Evolutionary conservation across 2,888 invertebrate genomes (phyloP).

Genomic region (Coleophora deauratella): DNA sequence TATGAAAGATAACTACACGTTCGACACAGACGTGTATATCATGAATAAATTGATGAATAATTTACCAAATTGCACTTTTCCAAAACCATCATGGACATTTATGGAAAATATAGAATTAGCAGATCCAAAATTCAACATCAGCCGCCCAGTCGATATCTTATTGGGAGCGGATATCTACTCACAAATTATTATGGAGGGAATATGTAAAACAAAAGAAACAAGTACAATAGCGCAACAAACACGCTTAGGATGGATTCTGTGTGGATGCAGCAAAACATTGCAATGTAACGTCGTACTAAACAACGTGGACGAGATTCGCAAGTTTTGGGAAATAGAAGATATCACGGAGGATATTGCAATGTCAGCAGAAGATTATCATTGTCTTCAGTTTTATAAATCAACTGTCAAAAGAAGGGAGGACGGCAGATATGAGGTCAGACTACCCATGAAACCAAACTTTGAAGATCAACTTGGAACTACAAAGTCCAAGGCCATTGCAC

Average conservation of each 20-base stretch:
- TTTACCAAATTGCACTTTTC: neutral
- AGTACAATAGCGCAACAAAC: neutral
- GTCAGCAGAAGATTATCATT: neutral
- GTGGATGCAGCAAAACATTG: constrained; percentile 1
- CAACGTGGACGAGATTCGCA: neutral
- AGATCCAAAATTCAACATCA: neutral
- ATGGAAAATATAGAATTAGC: neutral
- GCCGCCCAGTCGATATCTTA: neutral
- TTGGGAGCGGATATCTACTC: constrained; percentile 1
- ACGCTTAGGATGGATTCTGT: constrained; percentile 1
- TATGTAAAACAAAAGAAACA: neutral
- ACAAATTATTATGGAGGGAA: neutral
- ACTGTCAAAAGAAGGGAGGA: neutral
- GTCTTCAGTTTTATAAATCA: too few relatives aligned
- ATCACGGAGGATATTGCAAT: neutral
- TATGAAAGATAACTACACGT: neutral
- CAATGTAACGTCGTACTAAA: constrained; percentile 3
- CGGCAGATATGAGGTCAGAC: constrained; percentile 1
- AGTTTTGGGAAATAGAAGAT: constrained; percentile 3
- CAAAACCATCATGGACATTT: neutral
- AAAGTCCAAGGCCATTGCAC: too few relatives aligned
- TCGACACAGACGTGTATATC: neutral
- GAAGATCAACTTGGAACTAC: too few relatives aligned
- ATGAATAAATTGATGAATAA: neutral
- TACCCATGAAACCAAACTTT: too few relatives aligned